phyloP scores from a whole-genome alignment of 30 jellyfish, hydroid and myxozoan genomes.

The Clytia hemisphaerica region DNA sequence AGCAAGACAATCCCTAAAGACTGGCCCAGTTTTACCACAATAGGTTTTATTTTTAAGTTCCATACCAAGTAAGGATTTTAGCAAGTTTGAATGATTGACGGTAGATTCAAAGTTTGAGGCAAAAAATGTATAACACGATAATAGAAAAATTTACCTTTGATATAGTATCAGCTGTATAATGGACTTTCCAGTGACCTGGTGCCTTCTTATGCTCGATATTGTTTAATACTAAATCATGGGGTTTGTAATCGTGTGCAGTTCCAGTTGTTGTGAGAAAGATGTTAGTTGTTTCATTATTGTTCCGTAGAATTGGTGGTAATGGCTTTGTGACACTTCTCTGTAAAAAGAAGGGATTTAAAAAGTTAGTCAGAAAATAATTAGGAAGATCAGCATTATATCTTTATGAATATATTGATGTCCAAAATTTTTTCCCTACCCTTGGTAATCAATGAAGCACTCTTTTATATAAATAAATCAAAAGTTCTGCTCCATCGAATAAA shows the following conservation, averaged over 20 bases:
- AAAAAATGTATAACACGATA: background rate
- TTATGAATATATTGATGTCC: no score
- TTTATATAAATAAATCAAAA: no score
- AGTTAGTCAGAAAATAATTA: no score
- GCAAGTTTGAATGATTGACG: background rate
- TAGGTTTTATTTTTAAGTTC: no score
- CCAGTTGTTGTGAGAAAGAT: slow-evolving; percentile 69
- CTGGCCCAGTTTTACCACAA: no score
- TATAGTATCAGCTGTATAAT: slow-evolving; percentile 64
- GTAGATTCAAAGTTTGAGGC: background rate
- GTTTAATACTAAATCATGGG: slow-evolving; percentile 31
- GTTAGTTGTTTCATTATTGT: slow-evolving; percentile 8
- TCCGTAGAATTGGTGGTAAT: slow-evolving; percentile 44
- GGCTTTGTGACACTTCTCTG: slow-evolving; percentile 54
- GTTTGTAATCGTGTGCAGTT: slow-evolving; percentile 58
- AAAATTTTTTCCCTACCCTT: no score
- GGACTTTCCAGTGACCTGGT: slow-evolving; percentile 89
- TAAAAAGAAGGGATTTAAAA: no score
- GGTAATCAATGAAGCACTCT: no score
- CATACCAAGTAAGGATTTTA: no score
- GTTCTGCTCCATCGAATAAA: no score
- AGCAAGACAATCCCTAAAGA: no score
- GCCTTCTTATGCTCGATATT: slow-evolving; percentile 47
- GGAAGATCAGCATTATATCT: no score
- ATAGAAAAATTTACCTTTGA: slow-evolving; percentile 54